A percentile compares a stretch with the other conserved stretches of the same genome.
Conservation (phyloP, 2,113 vertebrate species). For the Platysteira castanea region DNA sequence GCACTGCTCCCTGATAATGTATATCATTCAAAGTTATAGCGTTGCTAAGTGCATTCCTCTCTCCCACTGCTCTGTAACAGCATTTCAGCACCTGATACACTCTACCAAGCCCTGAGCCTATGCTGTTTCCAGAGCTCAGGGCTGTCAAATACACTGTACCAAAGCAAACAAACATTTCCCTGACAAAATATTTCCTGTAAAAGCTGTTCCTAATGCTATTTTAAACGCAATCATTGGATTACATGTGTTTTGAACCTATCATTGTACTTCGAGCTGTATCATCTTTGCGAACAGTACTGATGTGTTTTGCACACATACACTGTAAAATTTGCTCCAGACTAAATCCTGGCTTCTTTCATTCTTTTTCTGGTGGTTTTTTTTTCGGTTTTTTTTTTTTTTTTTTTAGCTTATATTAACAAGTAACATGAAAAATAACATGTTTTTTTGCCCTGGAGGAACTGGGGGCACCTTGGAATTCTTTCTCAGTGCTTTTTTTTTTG, state of each 20-base stretch:
- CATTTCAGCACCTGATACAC: constrained; percentile 38
- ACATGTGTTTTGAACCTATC: not conserved
- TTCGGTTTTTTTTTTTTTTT: not conserved
- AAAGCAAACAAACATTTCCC: not conserved
- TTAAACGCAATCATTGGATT: not conserved
- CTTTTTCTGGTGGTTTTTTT: not conserved
- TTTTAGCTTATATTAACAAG: not conserved
- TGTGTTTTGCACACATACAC: not conserved
- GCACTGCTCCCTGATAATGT: not conserved
- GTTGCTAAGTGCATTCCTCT: constrained; percentile 37
- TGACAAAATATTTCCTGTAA: not conserved
- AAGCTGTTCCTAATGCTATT: not conserved
- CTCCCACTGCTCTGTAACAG: constrained; percentile 26
- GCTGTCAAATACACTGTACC: not conserved
- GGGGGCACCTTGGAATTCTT: not conserved
- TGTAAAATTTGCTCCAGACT: not conserved
- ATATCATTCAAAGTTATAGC: not conserved
- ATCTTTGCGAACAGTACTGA: not conserved
- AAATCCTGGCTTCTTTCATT: not conserved
- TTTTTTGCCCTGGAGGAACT: not conserved
- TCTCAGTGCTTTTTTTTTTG: not conserved
- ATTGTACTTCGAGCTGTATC: not conserved
- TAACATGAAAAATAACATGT: not conserved
- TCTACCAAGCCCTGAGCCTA: not conserved
- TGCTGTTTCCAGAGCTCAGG: not conserved